Evolutionary conservation across 2,888 invertebrate species (phyloP).

Genomic region (Parapristionchus giblindavisi): DNA sequence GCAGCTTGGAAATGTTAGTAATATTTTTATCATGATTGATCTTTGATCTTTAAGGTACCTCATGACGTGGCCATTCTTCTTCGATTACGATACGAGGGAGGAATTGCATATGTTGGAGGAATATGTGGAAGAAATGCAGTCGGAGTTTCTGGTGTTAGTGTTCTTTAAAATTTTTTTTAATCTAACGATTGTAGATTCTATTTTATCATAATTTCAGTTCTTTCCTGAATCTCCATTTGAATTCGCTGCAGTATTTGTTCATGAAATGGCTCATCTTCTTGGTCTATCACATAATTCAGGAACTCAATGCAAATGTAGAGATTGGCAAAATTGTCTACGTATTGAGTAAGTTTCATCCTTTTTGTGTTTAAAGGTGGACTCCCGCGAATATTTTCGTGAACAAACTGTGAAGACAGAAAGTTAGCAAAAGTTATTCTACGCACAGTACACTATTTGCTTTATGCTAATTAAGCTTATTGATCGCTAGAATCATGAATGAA

Average conservation of each 20-base stretch:
- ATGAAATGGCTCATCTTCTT: slow-evolving; percentile 54
- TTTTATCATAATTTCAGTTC: slow-evolving; percentile 40
- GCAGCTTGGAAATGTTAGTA: no score
- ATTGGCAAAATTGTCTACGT: slow-evolving; percentile 49
- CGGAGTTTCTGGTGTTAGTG: slow-evolving; percentile 52
- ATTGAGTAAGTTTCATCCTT: slow-evolving; percentile 43
- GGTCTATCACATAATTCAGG: slow-evolving; percentile 50
- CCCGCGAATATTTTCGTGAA: no score
- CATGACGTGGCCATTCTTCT: slow-evolving; percentile 54
- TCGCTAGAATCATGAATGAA: no score
- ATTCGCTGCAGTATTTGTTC: slow-evolving; percentile 54
- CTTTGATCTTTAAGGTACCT: slow-evolving; percentile 30
- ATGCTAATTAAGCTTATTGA: no score
- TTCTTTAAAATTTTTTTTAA: not conserved
- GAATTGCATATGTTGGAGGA: slow-evolving; percentile 53
- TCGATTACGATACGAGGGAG: slow-evolving; percentile 54
- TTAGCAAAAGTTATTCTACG: no score
- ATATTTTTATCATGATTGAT: no score
- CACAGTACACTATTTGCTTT: no score
- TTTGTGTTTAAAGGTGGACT: no score
- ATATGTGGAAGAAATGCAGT: slow-evolving; percentile 49
- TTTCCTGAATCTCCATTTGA: slow-evolving; percentile 47
- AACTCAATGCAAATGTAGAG: slow-evolving; percentile 48
- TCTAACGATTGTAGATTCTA: not conserved
- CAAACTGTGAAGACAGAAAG: no score